These are phyloP conservation scores for Netelia melanura DNA, from an alignment of 2,888 invertebrate genomes.

Conservation along the genomic window DNA sequence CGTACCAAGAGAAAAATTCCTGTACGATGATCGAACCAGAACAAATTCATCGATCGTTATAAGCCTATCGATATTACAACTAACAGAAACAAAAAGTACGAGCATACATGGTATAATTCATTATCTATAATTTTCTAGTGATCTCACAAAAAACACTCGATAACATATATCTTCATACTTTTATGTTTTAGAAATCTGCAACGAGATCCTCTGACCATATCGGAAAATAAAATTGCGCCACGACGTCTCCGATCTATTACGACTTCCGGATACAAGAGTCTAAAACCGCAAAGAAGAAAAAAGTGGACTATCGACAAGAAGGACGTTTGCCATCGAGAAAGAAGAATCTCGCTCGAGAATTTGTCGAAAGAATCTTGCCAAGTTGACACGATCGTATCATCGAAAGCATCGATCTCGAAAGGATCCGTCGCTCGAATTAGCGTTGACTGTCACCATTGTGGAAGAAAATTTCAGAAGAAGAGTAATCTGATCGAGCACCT, in stretches of 20 bases:
- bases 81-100: conserved; percentile 15
- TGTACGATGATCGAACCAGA: not conserved
- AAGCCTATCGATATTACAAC: not conserved
- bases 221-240: conserved; percentile 35
- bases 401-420: not conserved
- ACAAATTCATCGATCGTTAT: conserved; percentile 6
- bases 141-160: conserved; percentile 4
- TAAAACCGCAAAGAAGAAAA: conserved; percentile 11
- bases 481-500: conserved; percentile 64
- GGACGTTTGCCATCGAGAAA: not conserved
- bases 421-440: not conserved
- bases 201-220: conserved; percentile 66
- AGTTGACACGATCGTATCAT: not conserved
- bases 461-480: conserved; percentile 72
- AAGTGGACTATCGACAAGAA: conserved; percentile 4
- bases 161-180: conserved; percentile 48
- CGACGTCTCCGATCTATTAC: not conserved
- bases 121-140: not conserved
- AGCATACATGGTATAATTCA: not conserved
- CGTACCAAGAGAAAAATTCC: not conserved
- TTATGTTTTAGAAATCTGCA: conserved; percentile 73
- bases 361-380: not conserved
- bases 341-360: not conserved
- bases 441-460: conserved; percentile 75
- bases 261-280: conserved; percentile 52